phyloP scores from a whole-genome alignment of 2,888 invertebrate species.

The Pseudeuparius sepicola region DNA sequence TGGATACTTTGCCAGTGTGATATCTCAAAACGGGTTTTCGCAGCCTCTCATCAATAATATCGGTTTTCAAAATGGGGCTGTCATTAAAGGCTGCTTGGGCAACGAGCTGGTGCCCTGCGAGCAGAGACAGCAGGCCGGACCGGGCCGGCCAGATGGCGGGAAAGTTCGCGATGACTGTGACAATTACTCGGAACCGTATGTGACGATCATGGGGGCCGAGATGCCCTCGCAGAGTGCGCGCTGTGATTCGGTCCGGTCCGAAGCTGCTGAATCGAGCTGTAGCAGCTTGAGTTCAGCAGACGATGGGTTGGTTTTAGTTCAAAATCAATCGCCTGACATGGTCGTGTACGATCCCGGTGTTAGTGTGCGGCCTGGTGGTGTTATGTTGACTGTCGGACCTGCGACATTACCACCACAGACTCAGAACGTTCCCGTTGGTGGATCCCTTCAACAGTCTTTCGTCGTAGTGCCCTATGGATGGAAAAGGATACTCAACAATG shows the following conservation, averaged over 20 bases:
- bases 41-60: conserved; percentile 32
- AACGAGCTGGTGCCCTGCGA: conserved; percentile 29
- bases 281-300: conserved; percentile 44
- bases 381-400: conserved; percentile 30
- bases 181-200: conserved; percentile 27
- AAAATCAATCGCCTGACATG: conserved; percentile 31
- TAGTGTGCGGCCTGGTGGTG: conserved; percentile 36
- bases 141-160: conserved; percentile 27
- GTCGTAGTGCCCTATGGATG: conserved; percentile 63
- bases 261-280: conserved; percentile 49
- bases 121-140: conserved; percentile 27
- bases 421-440: conserved; percentile 22
- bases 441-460: conserved; percentile 29
- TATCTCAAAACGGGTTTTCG: conserved; percentile 35
- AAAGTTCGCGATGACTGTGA: conserved; percentile 32
- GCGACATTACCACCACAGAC: conserved; percentile 18
- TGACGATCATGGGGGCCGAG: conserved; percentile 37
- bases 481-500: conserved; percentile 63
- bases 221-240: conserved; percentile 35
- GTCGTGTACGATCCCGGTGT: conserved; percentile 40
- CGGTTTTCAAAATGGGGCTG: conserved; percentile 31
- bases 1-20: conserved; percentile 31
- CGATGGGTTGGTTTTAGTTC: conserved; percentile 31
- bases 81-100: conserved; percentile 26
- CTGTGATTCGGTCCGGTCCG: conserved; percentile 49